Base-by-base conservation (phyloP, 2,888 invertebrate genomes). In the Ormyrus labotus region DNA sequence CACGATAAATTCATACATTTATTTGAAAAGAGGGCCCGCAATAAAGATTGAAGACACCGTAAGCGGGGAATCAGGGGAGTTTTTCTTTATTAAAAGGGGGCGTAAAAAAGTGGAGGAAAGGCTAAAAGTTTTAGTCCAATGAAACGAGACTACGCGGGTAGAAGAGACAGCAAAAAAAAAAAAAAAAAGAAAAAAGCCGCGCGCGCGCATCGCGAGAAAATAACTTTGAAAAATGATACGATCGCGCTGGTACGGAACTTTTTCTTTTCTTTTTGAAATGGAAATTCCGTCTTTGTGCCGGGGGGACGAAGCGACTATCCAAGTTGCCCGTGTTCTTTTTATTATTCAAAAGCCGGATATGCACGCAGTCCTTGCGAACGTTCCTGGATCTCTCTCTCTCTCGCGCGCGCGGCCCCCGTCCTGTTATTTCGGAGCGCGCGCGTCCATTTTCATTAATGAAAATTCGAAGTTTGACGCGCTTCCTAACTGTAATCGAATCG, bases 171-270 rank as follows among this genome's bases (percentile, higher is more conserved):
- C 2, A 4, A 34, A 4, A 34, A 4, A 34, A 2, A 34, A 34
- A 34, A 4, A 34, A 34, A 0, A 58, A 4, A n/a, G 47, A 9
- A 58, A 69, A 69, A 69, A 58, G 53, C 34, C 13, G 13, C 13
- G n/a, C n/a, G 47, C 34, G 47, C 34, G 13, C 53, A 58, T 69
- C 60, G 34, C 45, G 50, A 57, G 58, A 13, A 55, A 51, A 9
- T 34, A 34, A n/a, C 60, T 75, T 75, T 58, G 51, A 73, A 75
- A 75, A 75, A 67, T 51, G 58, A 60, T 51, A 45, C 45, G 34
- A 34, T 34, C 19, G n/a, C 0, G 13, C 13, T 13, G 6, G 3
- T 4, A 1, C 9, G 11, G 8, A 61, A 57, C 45, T 13, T 75
- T 34, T 34, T 34, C 34, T 34, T 34, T 34, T 48, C 57, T 69